Conservation (phyloP, 2,797 vertebrate genomes). For the Oryzias dopingdopingensis region DNA sequence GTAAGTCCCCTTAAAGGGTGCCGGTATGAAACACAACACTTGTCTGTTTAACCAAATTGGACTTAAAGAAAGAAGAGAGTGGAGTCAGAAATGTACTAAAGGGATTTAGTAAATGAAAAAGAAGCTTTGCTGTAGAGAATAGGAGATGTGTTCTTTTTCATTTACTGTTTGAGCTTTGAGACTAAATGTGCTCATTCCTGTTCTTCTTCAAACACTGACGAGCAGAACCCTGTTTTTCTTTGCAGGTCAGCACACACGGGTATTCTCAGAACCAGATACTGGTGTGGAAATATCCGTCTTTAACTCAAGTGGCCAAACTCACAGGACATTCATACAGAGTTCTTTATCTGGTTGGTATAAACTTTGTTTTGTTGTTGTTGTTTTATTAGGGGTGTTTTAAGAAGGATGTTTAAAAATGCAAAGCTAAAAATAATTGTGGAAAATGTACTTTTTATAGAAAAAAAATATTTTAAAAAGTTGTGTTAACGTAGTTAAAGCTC, state of each 20-base stretch:
- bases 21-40: not conserved
- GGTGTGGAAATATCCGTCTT: constrained; percentile 97
- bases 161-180: not conserved
- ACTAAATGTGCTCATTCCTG: not conserved
- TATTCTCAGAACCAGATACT: constrained; percentile 99
- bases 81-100: not conserved
- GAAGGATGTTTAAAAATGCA: too few species aligned
- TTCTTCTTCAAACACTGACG: too few species aligned
- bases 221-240: constrained; percentile 2
- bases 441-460: not conserved
- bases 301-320: constrained; percentile 97
- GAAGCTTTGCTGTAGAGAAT: not conserved
- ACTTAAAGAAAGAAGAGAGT: not conserved
- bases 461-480: not conserved
- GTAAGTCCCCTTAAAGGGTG: constrained; percentile 69
- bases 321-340: constrained; percentile 97
- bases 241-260: constrained; percentile 96
- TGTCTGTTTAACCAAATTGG: not conserved
- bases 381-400: not conserved
- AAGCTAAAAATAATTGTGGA: too few species aligned
- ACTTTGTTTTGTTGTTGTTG: not conserved
- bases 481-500: too few species aligned
- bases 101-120: not conserved
- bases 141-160: not conserved
- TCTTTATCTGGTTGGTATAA: constrained; percentile 89